A percentile compares a stretch with the other conserved stretches of the same genome.
phyloP scores from a whole-genome alignment of 2,113 vertebrate genomes.

The Chlamydotis undulata region DNA sequence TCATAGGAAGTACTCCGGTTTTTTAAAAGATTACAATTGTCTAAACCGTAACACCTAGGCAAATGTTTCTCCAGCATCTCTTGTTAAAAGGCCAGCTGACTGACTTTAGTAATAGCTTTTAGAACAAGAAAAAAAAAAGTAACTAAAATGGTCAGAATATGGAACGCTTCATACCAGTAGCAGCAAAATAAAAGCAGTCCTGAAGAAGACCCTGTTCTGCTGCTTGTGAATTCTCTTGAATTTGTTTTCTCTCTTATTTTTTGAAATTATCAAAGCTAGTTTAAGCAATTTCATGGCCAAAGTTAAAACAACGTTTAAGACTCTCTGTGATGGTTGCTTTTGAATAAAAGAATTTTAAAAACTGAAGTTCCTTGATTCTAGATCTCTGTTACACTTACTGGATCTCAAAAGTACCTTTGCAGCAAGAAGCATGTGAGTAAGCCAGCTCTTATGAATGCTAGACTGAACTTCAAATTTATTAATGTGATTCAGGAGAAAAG shows the following conservation, averaged over 20 bases:
- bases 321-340: neutral
- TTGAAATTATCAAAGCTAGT: neutral
- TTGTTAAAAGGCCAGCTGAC: neutral
- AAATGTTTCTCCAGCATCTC: slow-evolving; percentile 34
- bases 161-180: neutral
- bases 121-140: neutral
- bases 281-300: neutral
- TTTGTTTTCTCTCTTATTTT: neutral
- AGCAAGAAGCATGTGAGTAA: slow-evolving; percentile 12
- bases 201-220: neutral
- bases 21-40: neutral
- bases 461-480: slow-evolving; percentile 48
- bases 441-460: neutral
- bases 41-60: slow-evolving; percentile 21
- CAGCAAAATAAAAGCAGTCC: neutral
- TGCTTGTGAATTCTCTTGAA: neutral
- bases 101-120: neutral
- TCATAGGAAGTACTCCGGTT: neutral
- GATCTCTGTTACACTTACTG: neutral
- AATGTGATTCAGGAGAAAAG: slow-evolving; percentile 74
- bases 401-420: neutral
- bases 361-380: neutral
- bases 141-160: neutral
- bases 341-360: neutral
- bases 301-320: neutral